These are phyloP conservation scores for Chelmon rostratus DNA, from an alignment of 2,797 vertebrate species.

Conservation along the genomic window DNA sequence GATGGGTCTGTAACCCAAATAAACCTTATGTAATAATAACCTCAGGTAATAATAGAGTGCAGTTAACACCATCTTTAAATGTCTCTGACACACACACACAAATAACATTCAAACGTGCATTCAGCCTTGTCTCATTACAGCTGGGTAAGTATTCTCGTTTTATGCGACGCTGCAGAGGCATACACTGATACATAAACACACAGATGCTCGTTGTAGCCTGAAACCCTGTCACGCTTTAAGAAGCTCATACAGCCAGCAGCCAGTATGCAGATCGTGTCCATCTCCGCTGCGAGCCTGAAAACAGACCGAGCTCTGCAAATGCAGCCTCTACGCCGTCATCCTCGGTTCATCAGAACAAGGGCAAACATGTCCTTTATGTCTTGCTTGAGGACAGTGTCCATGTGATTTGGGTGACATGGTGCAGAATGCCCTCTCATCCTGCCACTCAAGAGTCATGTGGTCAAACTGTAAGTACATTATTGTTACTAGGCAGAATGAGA, in stretches of 20 bases:
- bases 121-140: slow-evolving; percentile 49
- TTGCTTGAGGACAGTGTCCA: slow-evolving; percentile 49
- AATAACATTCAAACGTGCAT: slow-evolving; percentile 13
- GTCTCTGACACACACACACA: slow-evolving; percentile 11
- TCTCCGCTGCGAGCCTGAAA: slow-evolving; percentile 19
- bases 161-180: slow-evolving; percentile 28
- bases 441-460: slow-evolving; percentile 51
- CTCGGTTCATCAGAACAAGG: slow-evolving; percentile 57
- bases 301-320: slow-evolving; percentile 36
- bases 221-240: not conserved
- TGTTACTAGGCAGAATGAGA: slow-evolving; percentile 50
- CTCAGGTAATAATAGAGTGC: slow-evolving; percentile 3
- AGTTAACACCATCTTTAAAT: slow-evolving; percentile 23
- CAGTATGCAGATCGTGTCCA: slow-evolving; percentile 16
- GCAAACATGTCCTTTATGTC: slow-evolving; percentile 30
- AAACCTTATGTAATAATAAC: slow-evolving; percentile 25
- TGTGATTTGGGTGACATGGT: slow-evolving; percentile 36
- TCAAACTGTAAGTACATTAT: slow-evolving; percentile 27
- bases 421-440: slow-evolving; percentile 28
- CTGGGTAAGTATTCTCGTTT: slow-evolving; percentile 35
- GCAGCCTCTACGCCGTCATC: slow-evolving; percentile 33
- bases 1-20: slow-evolving; percentile 15
- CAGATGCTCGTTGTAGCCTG: slow-evolving; percentile 13
- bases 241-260: not conserved
- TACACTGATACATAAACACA: slow-evolving; percentile 34